Evolutionary conservation across 2,797 vertebrate genomes (phyloP).

Genomic region (Hydrocynus forskahlii): DNA sequence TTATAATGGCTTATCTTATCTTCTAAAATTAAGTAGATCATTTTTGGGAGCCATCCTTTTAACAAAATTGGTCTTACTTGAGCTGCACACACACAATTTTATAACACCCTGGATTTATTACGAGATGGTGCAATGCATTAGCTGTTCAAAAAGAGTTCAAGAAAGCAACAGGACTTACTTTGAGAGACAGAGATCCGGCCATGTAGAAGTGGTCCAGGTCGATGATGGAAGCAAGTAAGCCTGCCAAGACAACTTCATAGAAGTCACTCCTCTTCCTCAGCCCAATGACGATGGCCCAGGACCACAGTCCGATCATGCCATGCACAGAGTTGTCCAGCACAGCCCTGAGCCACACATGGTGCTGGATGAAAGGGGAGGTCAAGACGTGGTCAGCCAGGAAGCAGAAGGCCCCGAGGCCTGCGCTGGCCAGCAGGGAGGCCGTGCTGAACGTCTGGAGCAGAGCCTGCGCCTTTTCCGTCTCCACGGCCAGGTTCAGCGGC

Average conservation of each 20-base stretch:
- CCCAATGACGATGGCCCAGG: slow-evolving; percentile 92
- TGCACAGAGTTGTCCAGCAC: slow-evolving; percentile 89
- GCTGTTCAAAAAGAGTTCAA: background rate
- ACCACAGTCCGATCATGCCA: slow-evolving; percentile 90
- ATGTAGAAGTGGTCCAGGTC: slow-evolving; percentile 94
- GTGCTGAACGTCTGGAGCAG: slow-evolving; percentile 91
- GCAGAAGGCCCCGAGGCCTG: slow-evolving; percentile 89
- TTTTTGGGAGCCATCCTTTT: too few species aligned
- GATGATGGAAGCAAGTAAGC: slow-evolving; percentile 89
- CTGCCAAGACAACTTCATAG: slow-evolving; percentile 89
- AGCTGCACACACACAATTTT: background rate
- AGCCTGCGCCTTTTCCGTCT: slow-evolving; percentile 89
- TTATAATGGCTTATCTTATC: too few species aligned
- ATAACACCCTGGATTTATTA: background rate
- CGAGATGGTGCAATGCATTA: background rate
- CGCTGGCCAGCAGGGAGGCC: slow-evolving; percentile 86
- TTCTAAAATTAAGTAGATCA: too few species aligned
- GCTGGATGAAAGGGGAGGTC: slow-evolving; percentile 83
- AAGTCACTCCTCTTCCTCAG: slow-evolving; percentile 90
- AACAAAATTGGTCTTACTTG: too few species aligned
- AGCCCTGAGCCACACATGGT: slow-evolving; percentile 88
- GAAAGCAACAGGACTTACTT: slow-evolving; percentile 74
- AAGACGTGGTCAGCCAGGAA: slow-evolving; percentile 84
- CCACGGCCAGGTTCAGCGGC: slow-evolving; percentile 84
- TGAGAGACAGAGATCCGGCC: slow-evolving; percentile 90